Evolutionary conservation across 2,888 invertebrate genomes (phyloP).

Genomic region (Pteria penguin): DNA sequence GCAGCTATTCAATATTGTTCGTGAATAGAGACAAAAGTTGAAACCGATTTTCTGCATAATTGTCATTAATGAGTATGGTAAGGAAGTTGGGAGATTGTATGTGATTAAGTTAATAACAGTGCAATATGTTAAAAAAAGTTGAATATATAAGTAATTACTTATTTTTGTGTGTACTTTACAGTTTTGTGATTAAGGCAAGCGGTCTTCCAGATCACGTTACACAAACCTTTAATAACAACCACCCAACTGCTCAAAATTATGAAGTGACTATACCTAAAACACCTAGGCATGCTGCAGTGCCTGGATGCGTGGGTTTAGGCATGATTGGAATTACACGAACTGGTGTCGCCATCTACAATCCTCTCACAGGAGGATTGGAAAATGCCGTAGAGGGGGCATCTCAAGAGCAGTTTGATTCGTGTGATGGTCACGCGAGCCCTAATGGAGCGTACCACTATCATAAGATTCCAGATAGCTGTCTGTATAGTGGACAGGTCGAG

Average conservation of each 20-base stretch:
- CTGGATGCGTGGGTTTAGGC: constrained; percentile 25
- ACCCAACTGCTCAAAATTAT: constrained; percentile 21
- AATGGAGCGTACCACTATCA: constrained; percentile 52
- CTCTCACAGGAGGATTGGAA: neutral
- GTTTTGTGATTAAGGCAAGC: constrained; percentile 20
- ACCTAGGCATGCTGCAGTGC: neutral
- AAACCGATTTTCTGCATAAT: too few relatives aligned
- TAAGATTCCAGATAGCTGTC: constrained; percentile 44
- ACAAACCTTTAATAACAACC: constrained; percentile 18
- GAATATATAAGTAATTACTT: too few relatives aligned
- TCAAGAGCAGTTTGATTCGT: constrained; percentile 47
- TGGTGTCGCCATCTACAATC: constrained; percentile 42
- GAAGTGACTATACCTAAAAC: constrained; percentile 22
- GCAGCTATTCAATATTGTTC: too few relatives aligned
- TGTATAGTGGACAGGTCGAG: constrained; percentile 28
- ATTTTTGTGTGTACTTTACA: too few relatives aligned
- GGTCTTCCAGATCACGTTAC: constrained; percentile 32
- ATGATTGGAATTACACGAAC: constrained; percentile 37
- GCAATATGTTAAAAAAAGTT: too few relatives aligned
- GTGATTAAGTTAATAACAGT: too few relatives aligned
- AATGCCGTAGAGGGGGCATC: constrained; percentile 39
- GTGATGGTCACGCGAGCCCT: constrained; percentile 48
- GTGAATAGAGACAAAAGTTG: too few relatives aligned
- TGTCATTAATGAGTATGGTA: too few relatives aligned
- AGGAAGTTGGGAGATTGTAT: too few relatives aligned